Evolutionary conservation across 2,113 vertebrate species (phyloP), one percentile per base, ranked within the genome.

Genomic region (Barnardius zonarius): DNA sequence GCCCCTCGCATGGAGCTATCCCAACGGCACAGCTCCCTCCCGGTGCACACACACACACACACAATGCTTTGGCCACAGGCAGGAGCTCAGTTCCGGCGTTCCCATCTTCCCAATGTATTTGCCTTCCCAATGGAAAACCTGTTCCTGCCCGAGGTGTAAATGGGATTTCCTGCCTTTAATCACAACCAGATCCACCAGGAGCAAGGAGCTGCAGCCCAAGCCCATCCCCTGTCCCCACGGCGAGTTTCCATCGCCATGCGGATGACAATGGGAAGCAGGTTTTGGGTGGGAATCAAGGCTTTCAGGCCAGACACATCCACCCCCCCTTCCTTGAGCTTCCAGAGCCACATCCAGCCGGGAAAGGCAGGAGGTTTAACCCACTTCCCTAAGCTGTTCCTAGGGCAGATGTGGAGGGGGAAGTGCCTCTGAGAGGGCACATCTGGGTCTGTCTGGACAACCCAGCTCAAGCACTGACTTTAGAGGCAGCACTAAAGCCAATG

Each of bases 151-250:
- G 81, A 85, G 87, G 95, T 92, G 91, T 79, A 39, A 92, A 91
- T 89, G 87, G 96, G 96, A 96, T 95, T 96, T 95, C 91, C 96
- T 95, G 96, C 96, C 89, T 97, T 94, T 95, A 67, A 94, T 87
- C 85, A 51, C 73, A 35, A 68, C 31, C 79, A 73, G 81, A 70
- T 35, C 33, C 33, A 59, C 33, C 33, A 24, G 33, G 9, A 59
- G 57, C 13, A 3, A 59, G 57, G 57, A 59, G 57, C 57, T 35
- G 22, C 57, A 35, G 33, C 22, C 57, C 57, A 24, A 59, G 57
- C 57, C 57, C 33, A 5, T 59, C 20, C 57, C 20, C 57, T 35
- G 57, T 15, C 33, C 57, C 22, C 33, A n/a, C 20, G n/a, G 55
- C 13, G 5, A 59, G 55, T 13, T 14, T 59, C 57, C 9, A 10